Evolutionary conservation across 2,888 invertebrate species (phyloP).

Genomic region (Acleris cristana): DNA sequence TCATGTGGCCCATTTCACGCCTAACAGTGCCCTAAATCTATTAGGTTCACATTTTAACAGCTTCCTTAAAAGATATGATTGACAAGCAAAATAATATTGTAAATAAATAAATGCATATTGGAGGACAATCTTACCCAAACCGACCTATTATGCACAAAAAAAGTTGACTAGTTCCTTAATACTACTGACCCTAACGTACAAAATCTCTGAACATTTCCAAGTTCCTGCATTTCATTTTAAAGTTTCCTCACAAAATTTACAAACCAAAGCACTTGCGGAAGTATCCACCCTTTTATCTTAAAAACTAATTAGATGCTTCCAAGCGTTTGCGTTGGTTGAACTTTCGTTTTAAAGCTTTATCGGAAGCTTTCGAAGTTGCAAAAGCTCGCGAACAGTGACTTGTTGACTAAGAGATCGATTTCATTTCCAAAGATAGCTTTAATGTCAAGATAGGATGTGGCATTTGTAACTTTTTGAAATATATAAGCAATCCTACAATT

Average conservation of each 20-base stretch:
- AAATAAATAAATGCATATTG: too few relatives aligned
- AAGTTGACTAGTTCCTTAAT: too few relatives aligned
- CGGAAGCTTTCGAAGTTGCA: neutral
- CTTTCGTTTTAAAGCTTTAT: slow-evolving; percentile 3
- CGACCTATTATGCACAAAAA: too few relatives aligned
- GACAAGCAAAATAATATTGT: too few relatives aligned
- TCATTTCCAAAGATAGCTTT: neutral
- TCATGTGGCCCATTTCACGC: too few relatives aligned
- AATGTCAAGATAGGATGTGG: neutral
- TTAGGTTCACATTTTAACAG: too few relatives aligned
- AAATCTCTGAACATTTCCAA: neutral
- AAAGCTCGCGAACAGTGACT: neutral
- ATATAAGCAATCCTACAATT: too few relatives aligned
- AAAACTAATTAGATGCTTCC: slow-evolving; percentile 18
- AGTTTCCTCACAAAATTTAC: slow-evolving; percentile 11
- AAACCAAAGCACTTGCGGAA: slow-evolving; percentile 6
- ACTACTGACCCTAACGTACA: too few relatives aligned
- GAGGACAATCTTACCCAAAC: too few relatives aligned
- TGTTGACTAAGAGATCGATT: neutral
- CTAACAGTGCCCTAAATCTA: too few relatives aligned
- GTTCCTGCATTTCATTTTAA: slow-evolving; percentile 4
- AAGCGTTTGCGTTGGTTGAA: neutral
- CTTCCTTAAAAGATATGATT: too few relatives aligned
- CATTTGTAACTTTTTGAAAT: too few relatives aligned
- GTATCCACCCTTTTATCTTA: slow-evolving; percentile 4